A percentile compares a stretch with the other conserved stretches of the same genome.
phyloP scores from a whole-genome alignment of 2,888 invertebrate genomes.

The Ctena decussata region DNA sequence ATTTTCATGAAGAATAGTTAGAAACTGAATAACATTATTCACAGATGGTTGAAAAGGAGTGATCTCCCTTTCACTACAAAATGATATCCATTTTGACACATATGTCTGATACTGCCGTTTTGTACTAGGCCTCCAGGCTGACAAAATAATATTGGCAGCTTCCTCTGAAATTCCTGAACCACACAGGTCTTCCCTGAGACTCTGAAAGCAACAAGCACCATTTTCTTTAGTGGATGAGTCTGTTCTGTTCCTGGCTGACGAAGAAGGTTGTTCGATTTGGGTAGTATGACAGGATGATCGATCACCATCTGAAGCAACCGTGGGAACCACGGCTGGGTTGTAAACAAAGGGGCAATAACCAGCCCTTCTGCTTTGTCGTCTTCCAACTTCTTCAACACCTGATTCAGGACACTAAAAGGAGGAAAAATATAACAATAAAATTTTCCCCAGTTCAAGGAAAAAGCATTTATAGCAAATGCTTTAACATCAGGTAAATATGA shows the following conservation, averaged over 20 bases:
- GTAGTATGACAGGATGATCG: background rate
- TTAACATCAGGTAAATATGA: background rate
- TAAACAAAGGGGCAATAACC: slow-evolving; percentile 10
- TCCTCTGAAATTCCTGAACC: background rate
- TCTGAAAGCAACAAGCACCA: background rate
- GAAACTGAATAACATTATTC: no score
- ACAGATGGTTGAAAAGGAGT: no score
- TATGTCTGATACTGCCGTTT: slow-evolving; percentile 37
- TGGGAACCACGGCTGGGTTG: slow-evolving; percentile 23
- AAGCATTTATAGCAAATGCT: slow-evolving; percentile 41
- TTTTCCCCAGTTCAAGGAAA: slow-evolving; percentile 17
- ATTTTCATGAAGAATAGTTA: slow-evolving; percentile 1
- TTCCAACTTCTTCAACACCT: slow-evolving; percentile 10
- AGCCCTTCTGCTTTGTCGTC: background rate
- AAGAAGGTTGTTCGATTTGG: background rate
- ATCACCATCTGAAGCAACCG: background rate
- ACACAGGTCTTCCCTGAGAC: background rate
- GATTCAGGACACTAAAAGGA: slow-evolving; percentile 10
- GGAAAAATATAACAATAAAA: slow-evolving; percentile 1
- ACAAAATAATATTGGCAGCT: slow-evolving; percentile 17
- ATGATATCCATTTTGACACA: slow-evolving; percentile 45
- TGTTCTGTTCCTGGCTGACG: background rate
- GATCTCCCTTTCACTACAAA: slow-evolving; percentile 45
- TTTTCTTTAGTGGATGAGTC: background rate
- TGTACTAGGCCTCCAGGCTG: slow-evolving; percentile 29